Base-by-base conservation (phyloP, 92 coral and sea anemone species). In the Porites evermanni region DNA sequence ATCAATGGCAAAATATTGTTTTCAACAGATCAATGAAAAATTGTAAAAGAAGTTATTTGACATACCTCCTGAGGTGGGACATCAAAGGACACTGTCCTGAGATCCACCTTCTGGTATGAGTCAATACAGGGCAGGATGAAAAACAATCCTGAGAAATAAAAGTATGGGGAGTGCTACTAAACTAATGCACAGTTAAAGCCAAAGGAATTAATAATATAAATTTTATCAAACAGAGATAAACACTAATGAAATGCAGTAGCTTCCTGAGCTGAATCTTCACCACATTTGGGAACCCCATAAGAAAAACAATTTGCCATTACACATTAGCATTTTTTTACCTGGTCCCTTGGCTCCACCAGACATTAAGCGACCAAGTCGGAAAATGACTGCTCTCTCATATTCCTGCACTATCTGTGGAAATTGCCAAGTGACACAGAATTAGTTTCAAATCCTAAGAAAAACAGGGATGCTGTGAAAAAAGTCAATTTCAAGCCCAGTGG, bases 321-420 rank as follows among this genome's bases (percentile, higher is more conserved):
- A 4, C 47, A 38, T 38, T 38, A 38, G 6, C 47, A 4, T 38
- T 38, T 38, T 38, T 38, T 24, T 81, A 97, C 99, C 99, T 85
- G 99, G 99, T 47, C 99, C 99, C 60, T 97, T 97, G 11, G 98
- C 98, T 54, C 98, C 98, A 1, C 98, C 98, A 24, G 95, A 82
- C 63, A 96, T 85, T 58, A 96, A 81, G 9, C 98, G 93, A 47
- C 98, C 98, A 70, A 96, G 92, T 73, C 98, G 94, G 91, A 96
- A 96, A 65, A 96, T 94, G 17, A 96, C 98, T 72, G 98, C 97
- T 77, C 98, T 84, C 75, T 94, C 98, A 77, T 96, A 96, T 69
- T 97, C 99, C 81, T 92, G 98, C 24, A 97, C 99, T 79, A 97
- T 95, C 99, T 97, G 77, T 13, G 79, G 26, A 12, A 20, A 8